These are phyloP conservation scores for Petrolisthes manimaculis DNA, from an alignment of 2,888 invertebrate species.

Conservation along the genomic window DNA sequence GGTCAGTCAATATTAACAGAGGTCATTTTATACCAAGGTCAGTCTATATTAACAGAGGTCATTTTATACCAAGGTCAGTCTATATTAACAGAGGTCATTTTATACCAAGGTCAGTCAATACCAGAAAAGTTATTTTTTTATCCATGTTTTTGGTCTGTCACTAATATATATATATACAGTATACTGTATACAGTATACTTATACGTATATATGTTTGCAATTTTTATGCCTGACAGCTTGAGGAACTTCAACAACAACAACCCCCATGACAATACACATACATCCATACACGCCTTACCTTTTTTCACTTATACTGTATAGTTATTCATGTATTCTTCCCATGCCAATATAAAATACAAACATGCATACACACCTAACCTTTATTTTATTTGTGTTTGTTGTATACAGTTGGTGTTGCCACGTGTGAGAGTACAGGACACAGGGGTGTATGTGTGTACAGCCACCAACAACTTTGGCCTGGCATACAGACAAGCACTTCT, in stretches of 20 bases:
- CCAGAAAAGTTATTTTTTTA: not conserved
- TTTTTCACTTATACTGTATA: no score
- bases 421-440: slow-evolving; percentile 37
- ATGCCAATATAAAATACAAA: not conserved
- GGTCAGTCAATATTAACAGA: no score
- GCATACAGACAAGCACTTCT: slow-evolving; percentile 56
- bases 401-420: slow-evolving; percentile 45
- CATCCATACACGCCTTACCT: no score
- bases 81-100: no score
- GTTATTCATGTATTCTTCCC: no score
- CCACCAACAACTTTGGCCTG: slow-evolving; percentile 55
- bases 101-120: not conserved
- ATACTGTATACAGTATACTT: no score
- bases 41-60: no score
- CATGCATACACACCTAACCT: not conserved
- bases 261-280: no score
- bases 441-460: slow-evolving; percentile 55
- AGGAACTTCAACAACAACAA: no score
- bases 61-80: no score
- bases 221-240: no score
- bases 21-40: no score
- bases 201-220: slow-evolving; percentile 7
- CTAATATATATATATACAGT: not conserved
- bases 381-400: not conserved
- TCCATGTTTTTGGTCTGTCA: not conserved